A percentile compares a stretch with the other conserved stretches of the same genome.
These are phyloP conservation scores for Nerophis ophidion DNA, from an alignment of 2,113 vertebrate genomes.

Conservation along the genomic window DNA sequence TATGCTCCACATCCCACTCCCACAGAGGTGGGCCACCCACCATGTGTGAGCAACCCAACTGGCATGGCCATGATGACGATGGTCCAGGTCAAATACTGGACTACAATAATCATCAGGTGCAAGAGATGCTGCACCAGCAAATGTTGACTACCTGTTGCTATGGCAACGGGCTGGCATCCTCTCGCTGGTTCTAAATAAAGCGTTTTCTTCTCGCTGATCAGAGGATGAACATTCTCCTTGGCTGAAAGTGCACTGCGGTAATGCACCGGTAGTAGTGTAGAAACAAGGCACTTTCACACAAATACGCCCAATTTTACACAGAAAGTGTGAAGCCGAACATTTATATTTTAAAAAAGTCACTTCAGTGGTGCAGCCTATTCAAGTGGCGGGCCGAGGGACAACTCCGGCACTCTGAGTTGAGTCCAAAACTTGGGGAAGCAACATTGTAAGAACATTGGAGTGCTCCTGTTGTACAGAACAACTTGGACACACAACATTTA, in stretches of 20 bases:
- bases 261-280: neutral
- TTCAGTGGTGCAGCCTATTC: neutral
- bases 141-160: slow-evolving; percentile 79
- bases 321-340: neutral
- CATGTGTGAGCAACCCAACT: slow-evolving; percentile 45
- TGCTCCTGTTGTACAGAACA: too few relatives aligned
- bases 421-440: too few relatives aligned
- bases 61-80: neutral
- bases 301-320: neutral
- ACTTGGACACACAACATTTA: too few relatives aligned
- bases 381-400: too few relatives aligned
- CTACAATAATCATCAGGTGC: slow-evolving; percentile 47
- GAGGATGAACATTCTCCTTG: slow-evolving; percentile 51
- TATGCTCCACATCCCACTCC: slow-evolving; percentile 30
- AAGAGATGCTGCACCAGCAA: slow-evolving; percentile 63
- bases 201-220: slow-evolving; percentile 62
- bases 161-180: slow-evolving; percentile 69
- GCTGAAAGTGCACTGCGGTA: neutral
- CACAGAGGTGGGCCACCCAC: slow-evolving; percentile 42
- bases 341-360: neutral
- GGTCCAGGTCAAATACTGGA: neutral
- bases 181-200: slow-evolving; percentile 78
- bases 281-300: slow-evolving; percentile 21
- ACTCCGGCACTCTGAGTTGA: too few relatives aligned
- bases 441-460: too few relatives aligned